Base-by-base conservation (phyloP, 2,113 vertebrate genomes). In the Pterophyllum scalare region DNA sequence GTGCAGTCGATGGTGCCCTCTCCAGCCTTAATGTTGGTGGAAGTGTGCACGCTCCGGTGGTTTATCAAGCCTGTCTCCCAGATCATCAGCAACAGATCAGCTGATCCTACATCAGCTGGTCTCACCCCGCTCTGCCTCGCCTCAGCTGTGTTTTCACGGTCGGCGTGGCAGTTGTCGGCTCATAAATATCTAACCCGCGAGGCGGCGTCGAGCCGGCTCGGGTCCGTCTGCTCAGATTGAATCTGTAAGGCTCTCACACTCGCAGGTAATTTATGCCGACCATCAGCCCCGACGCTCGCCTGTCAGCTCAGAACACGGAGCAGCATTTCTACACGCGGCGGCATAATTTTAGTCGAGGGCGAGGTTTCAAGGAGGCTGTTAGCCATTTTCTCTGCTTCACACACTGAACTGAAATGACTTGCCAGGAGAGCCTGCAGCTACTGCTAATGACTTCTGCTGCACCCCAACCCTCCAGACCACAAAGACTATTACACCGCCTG, bases 221-320 rank as follows among this genome's bases (percentile, higher is more conserved):
- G 26, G 46, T 31, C 11, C 26, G 6, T 72, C 65, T 31, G 26
- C 77, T 54, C 57, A 14, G 46, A 1, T 74, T 0, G 65, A 46
- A 79, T 75, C 77, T 49, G 72, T 62, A 64, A 72, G 62, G 17
- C 28, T 7, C 49, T 77, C 62, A 49, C 78, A 43, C 19, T 31
- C 10, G 0, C 35, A 43, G 70, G 70, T 80, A 57, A 80, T 84
- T 72, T 72, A 72, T 52, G 31, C 61, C 6, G 28, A 74, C 26
- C 81, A 14, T 60, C 20, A 2, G 1, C n/a, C 33, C 60, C 64
- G 7, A 6, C 24, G 11, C 24, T n/a, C 9, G 12, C 7, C 40
- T 17, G 56, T 31, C 75, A 35, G 75, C n/a, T 3, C 26, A 2
- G n/a, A 77, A 2, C 61, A 17, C 10, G 15, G 49, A 52, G 17